Evolutionary conservation across 2,797 vertebrate species (phyloP), one percentile per base, ranked within the genome.

Genomic region (Cryptoblepharus egeriae): DNA sequence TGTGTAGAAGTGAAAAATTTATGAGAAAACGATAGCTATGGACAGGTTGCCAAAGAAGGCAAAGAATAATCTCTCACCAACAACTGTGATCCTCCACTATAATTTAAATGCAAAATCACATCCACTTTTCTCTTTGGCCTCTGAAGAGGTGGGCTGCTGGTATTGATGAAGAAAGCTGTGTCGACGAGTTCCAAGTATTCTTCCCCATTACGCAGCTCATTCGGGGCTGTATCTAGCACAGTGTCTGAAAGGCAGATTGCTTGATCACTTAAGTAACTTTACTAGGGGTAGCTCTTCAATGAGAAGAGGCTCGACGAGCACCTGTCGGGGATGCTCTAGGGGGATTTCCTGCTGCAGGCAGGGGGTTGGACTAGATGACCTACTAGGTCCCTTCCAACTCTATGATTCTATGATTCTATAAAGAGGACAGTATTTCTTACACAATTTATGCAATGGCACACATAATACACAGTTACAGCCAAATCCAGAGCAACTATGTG

Each of bases 81-180:
- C 45, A 91, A 93, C 81, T 94, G 94, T 0, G 92, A 88, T 81
- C 90, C 93, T 35, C 92, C 89, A 0, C 90, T 93, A 84, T 95
- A 96, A 88, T 91, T 94, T 22, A 96, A 93, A 82, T 94, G 94
- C 80, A 98, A 87, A 87, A 98, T 96, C 90, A 98, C 79, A 80
- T 98, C 96, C 58, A 95, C 95, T 63, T 88, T 90, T 88, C 97
- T 94, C 69, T 96, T 94, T 26, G 94, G 88, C 35, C 93, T 93
- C 84, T 97, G 75, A 84, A 97, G 35, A 24, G 96, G 95, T 0
- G 95, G 94, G 67, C 94, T 96, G 86, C 96, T 96, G 26, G 94
- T 93, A 84, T 98, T 98, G 83, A 97, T 95, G 79, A 93, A 95
- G 84, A 95, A 96, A 73, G 94, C 96, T 15, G 96, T 89, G 58